Evolutionary conservation across 2,797 vertebrate genomes (phyloP), one percentile per base, ranked within the genome.

Genomic region (Macroramphosus scolopax): DNA sequence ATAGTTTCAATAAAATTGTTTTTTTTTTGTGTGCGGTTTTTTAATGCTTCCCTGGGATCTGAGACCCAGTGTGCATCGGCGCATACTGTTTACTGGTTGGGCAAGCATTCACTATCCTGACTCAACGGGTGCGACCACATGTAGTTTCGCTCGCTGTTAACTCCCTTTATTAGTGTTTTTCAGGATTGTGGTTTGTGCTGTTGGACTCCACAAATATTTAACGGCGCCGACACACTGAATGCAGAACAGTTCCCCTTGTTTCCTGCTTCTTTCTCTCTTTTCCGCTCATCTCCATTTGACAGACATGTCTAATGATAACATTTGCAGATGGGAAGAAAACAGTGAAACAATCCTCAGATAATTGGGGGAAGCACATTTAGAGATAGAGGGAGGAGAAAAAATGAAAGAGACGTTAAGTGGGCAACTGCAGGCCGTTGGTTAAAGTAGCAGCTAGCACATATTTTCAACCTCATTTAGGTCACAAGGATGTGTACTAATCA

Each of bases 231-330:
- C 24, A 5, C 57, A 51, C 66, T 44, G 60, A 72, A 77, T 68
- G 70, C 64, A 61, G 31, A 52, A 75, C 46, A 74, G 53, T 45
- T 59, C 54, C 39, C 48, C 47, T 66, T 22, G 48, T 70, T 25
- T 65, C 35, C 39, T 56, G 22, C 28, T 42, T 50, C 40, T 44
- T 48, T 53, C 39, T 49, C 58, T 64, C 55, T 75, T 32, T 49
- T 72, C 62, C 36, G 17, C 66, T 82, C 73, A 78, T 85, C 62
- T 75, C 55, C 69, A 58, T 70, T 81, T 88, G 86, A 88, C 81
- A 51, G 86, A 86, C 86, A 59, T 47, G 60, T 65, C 85, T 88
- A 88, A 88, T 83, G 83, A 85, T 70, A 84, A 75, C 73, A 72
- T 78, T 74, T 71, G 68, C 56, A 59, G 58, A 75, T 65, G 59